These are phyloP conservation scores for Caenorhabditis sp. DNA, from an alignment of 2,888 invertebrate species.

Conservation along the genomic window DNA sequence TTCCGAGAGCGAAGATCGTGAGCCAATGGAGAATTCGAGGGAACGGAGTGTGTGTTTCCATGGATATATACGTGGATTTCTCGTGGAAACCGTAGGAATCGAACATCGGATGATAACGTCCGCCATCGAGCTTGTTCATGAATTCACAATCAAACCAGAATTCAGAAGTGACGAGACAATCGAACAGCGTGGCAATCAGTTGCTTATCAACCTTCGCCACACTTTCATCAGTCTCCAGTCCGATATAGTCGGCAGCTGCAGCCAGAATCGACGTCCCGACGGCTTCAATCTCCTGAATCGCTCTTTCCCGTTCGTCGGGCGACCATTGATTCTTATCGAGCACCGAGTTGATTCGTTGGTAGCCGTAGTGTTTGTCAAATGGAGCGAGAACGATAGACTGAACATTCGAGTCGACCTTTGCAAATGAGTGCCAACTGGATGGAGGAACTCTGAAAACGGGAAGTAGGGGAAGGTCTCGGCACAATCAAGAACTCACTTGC, in stretches of 20 bases:
- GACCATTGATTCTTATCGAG: slow-evolving; percentile 63
- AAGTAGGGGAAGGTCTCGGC: no score
- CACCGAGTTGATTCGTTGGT: slow-evolving; percentile 62
- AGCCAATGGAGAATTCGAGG: slow-evolving; percentile 55
- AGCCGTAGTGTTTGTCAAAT: slow-evolving; percentile 55
- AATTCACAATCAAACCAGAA: slow-evolving; percentile 63
- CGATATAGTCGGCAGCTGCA: slow-evolving; percentile 66
- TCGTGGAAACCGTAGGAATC: slow-evolving; percentile 38
- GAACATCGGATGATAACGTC: slow-evolving; percentile 19
- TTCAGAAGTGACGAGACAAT: slow-evolving; percentile 67
- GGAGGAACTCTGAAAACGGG: slow-evolving; percentile 69
- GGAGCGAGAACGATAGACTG: slow-evolving; percentile 70
- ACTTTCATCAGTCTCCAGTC: slow-evolving; percentile 42
- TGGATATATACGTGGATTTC: slow-evolving; percentile 63
- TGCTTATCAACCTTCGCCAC: slow-evolving; percentile 65
- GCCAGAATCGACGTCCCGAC: slow-evolving; percentile 57
- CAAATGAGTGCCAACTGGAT: slow-evolving; percentile 77
- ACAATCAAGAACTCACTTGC: slow-evolving; percentile 7
- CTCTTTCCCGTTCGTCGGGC: slow-evolving; percentile 20
- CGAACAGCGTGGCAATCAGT: slow-evolving; percentile 66
- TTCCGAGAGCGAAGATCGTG: slow-evolving; percentile 61
- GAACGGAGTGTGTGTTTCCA: slow-evolving; percentile 50
- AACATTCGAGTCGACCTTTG: slow-evolving; percentile 62
- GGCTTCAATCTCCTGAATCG: slow-evolving; percentile 62
- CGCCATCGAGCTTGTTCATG: slow-evolving; percentile 56